Evolutionary conservation across 1,140 invertebrate genomes (phyloP).

Genomic region (Drosophila melanogaster): Release_6_plus_ISO1_MT NC_004354.4:11000001-11000500

Average conservation of each 20-base stretch:
- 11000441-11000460: not conserved
- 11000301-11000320: slow-evolving; percentile 4
- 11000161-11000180: not conserved
- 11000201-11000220: slow-evolving; percentile 4
- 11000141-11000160: not conserved
- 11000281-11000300: not conserved
- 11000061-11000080: no score
- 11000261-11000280: not conserved
- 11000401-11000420: slow-evolving; percentile 3
- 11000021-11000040: no score
- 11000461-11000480: not conserved
- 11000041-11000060: no score
- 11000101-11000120: not conserved
- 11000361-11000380: slow-evolving; percentile 66
- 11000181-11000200: slow-evolving; percentile 4
- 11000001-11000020: no score
- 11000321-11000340: not conserved
- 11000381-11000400: slow-evolving; percentile 20
- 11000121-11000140: not conserved
- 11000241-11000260: slow-evolving; percentile 39
- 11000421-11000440: slow-evolving; percentile 23
- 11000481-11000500: not conserved
- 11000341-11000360: slow-evolving; percentile 11
- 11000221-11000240: slow-evolving; percentile 27
- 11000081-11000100: not conserved